phyloP scores from a whole-genome alignment of 2,888 invertebrate species.

The Chloroclystis v-ata region DNA sequence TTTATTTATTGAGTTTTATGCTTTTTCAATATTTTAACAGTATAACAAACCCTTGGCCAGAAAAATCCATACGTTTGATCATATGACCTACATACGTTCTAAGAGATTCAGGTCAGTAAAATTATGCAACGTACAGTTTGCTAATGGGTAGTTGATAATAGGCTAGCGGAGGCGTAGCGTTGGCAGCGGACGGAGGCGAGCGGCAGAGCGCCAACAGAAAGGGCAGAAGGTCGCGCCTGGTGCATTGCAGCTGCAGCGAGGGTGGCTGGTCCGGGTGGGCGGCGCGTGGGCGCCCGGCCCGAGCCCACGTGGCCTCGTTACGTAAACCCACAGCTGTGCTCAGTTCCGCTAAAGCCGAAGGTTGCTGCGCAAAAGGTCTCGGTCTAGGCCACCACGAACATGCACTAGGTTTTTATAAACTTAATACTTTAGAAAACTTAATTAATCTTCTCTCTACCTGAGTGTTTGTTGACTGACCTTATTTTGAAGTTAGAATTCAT shows the following conservation, averaged over 20 bases:
- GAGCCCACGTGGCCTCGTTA: slow-evolving; percentile 37
- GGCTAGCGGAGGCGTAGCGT: slow-evolving; percentile 18
- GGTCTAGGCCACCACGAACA: slow-evolving; percentile 50
- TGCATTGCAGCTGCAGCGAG: slow-evolving; percentile 56
- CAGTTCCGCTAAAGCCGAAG: slow-evolving; percentile 63
- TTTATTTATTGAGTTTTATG: too few species aligned
- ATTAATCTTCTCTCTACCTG: too few species aligned
- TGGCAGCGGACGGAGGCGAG: slow-evolving; percentile 24
- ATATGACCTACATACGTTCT: too few species aligned
- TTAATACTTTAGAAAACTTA: too few species aligned
- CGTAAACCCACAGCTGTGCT: slow-evolving; percentile 41
- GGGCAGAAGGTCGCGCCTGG: slow-evolving; percentile 53
- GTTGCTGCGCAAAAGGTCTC: slow-evolving; percentile 64
- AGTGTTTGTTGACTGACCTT: too few species aligned
- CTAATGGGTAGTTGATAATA: background rate
- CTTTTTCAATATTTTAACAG: too few species aligned
- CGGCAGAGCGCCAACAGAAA: slow-evolving; percentile 42
- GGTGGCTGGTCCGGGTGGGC: slow-evolving; percentile 37
- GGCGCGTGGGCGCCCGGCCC: slow-evolving; percentile 31
- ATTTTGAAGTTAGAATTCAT: too few species aligned
- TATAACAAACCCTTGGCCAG: too few species aligned
- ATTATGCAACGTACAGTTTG: slow-evolving; percentile 14
- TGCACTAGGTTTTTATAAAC: slow-evolving; percentile 28
- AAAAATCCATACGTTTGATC: too few species aligned
- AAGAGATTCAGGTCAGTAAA: slow-evolving; percentile 21